Evolutionary conservation across 1,140 invertebrate species (phyloP).

Genomic region (Portunus trituberculatus): DNA sequence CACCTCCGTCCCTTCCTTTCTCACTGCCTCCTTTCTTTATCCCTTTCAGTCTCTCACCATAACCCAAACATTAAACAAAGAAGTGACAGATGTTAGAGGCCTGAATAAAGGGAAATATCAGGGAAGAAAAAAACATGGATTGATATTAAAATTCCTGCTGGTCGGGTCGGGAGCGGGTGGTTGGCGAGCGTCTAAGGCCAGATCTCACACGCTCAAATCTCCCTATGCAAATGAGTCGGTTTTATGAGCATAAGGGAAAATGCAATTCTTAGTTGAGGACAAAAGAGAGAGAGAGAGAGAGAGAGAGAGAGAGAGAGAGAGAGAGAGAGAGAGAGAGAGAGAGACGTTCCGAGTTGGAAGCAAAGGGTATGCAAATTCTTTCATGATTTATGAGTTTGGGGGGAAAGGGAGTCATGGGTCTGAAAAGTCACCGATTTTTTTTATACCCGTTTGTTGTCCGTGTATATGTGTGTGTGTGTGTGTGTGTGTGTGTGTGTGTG

Average conservation of each 20-base stretch:
- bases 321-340: constrained; percentile 43
- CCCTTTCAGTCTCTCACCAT: neutral
- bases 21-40: neutral
- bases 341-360: constrained; percentile 54
- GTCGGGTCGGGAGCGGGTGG: neutral
- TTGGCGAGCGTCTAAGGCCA: neutral
- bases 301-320: constrained; percentile 41
- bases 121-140: neutral
- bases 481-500: constrained; percentile 58
- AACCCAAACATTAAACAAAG: constrained; percentile 23
- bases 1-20: neutral
- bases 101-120: neutral
- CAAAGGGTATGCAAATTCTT: constrained; percentile 67
- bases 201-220: constrained; percentile 62
- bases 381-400: constrained; percentile 67
- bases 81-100: constrained; percentile 20
- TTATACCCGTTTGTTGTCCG: constrained; percentile 16
- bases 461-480: constrained; percentile 39
- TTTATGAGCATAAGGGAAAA: constrained; percentile 71
- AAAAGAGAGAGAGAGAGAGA: constrained; percentile 52
- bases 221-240: constrained; percentile 59
- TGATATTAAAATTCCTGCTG: constrained; percentile 27
- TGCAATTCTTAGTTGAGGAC: constrained; percentile 58
- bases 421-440: constrained; percentile 63
- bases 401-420: neutral